Evolutionary conservation across 2,888 invertebrate species (phyloP), one percentile per base, ranked within the genome.

Genomic region (Volucella inanis): DNA sequence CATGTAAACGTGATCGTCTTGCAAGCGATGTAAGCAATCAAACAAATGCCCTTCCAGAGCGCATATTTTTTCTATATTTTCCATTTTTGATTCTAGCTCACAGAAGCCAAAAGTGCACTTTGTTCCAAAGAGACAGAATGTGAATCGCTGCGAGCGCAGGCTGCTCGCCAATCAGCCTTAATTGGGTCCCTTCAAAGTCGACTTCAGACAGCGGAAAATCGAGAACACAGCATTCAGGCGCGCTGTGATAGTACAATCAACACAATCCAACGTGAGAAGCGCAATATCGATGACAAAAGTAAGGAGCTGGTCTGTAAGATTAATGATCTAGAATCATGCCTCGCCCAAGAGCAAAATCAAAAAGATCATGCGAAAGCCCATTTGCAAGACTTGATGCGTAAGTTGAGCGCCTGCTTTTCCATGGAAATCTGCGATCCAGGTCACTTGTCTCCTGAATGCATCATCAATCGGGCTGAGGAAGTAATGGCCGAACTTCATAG

Each of bases 1-100:
- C 96, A 89, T 97, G 96, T 91, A 97, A 97, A 92, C 93, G 96
- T 83, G 97, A 97, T 90, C 95, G 96, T 80, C 93, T 97, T 22
- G 93, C 94, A 85, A 94, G 94, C 65, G 97, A 97, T 93, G 95
- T 97, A 91, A 93, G 90, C 38, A 2, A 11, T n/a, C 14, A n/a
- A 3, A 57, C 10, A 8, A 39, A 11, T 11, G 59, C 52, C 2
- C 3, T 55, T 71, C 10, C 8, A 41, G 31, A 3, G 15, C 18
- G 38, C 22, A 47, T 31, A 43, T n/a, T n/a, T n/a, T n/a, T n/a
- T n/a, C n/a, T n/a, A n/a, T n/a, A 41, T 9, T 43, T 39, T 6
- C 4, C 31, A 6, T 31, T 3, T 39, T 22, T 15, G 6, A 9
- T 75, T 57, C 4, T 15, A 96, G 96, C 93, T 95, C 43, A 94